Conservation (phyloP, 2,797 vertebrate genomes). For the Hippoglossus hippoglossus region DNA sequence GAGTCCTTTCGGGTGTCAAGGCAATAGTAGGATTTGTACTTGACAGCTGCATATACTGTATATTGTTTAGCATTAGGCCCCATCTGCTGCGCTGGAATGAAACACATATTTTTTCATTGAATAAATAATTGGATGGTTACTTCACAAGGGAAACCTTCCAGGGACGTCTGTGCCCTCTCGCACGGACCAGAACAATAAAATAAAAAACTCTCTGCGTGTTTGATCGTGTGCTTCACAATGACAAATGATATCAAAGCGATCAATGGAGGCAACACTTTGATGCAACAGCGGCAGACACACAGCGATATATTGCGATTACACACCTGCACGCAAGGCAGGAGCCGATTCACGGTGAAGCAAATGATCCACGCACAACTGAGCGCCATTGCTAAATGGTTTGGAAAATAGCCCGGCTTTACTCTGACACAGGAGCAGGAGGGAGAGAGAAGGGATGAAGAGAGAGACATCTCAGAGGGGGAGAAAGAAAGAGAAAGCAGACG, state of each 20-base stretch:
- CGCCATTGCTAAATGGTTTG: constrained; percentile 75
- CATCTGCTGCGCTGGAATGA: constrained; percentile 10
- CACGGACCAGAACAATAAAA: constrained; percentile 16
- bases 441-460: background rate
- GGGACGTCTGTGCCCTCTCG: too few species aligned
- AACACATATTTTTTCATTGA: constrained; percentile 21
- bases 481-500: constrained; percentile 23
- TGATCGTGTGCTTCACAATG: constrained; percentile 40
- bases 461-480: constrained; percentile 16
- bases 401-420: constrained; percentile 73
- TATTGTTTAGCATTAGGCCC: constrained; percentile 7
- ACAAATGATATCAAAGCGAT: constrained; percentile 69
- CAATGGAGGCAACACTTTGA: constrained; percentile 59
- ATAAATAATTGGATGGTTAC: constrained; percentile 24
- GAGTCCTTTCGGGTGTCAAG: constrained; percentile 51
- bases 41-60: constrained; percentile 39
- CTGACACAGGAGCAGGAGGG: constrained; percentile 31
- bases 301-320: constrained; percentile 75
- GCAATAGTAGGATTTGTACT: constrained; percentile 50
- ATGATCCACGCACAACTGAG: constrained; percentile 76
- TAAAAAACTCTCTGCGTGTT: constrained; percentile 22
- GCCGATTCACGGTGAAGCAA: constrained; percentile 73
- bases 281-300: constrained; percentile 62
- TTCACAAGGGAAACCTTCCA: constrained; percentile 23
- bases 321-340: constrained; percentile 77